Percentiles rank a stretch among this genome's conserved stretches.
Conservation (phyloP, 2,113 vertebrate species). For the Coreoperca whiteheadi region DNA sequence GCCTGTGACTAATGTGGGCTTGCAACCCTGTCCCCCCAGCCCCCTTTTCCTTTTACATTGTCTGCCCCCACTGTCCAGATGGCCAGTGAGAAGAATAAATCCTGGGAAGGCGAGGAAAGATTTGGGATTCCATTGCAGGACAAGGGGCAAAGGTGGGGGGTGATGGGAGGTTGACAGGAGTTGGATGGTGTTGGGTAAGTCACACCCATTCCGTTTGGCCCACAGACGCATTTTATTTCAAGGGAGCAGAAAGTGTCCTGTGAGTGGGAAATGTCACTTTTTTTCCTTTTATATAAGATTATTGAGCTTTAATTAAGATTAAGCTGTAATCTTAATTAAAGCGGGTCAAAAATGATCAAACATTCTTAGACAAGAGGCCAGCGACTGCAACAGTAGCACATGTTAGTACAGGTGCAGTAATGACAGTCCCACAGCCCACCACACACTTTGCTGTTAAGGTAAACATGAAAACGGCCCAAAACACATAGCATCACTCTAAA, state of each 20-base stretch:
- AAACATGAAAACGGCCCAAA: background rate
- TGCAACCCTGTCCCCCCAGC: constrained; percentile 53
- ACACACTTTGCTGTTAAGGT: background rate
- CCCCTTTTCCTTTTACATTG: constrained; percentile 72
- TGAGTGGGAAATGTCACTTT: constrained; percentile 1
- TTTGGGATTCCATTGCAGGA: constrained; percentile 77
- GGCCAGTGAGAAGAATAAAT: constrained; percentile 76
- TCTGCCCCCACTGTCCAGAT: constrained; percentile 80
- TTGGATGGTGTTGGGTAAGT: constrained; percentile 35
- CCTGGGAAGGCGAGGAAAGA: constrained; percentile 69
- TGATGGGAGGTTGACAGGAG: constrained; percentile 40
- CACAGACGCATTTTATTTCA: constrained; percentile 7
- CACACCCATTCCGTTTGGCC: constrained; percentile 16
- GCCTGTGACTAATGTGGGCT: constrained; percentile 90
- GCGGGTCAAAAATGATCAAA: background rate
- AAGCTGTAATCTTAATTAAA: background rate
- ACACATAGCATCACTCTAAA: background rate
- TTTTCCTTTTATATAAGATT: background rate
- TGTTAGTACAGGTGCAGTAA: background rate
- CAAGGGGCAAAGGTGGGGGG: constrained; percentile 49
- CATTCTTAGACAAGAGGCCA: background rate
- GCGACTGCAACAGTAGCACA: background rate
- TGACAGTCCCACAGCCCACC: too few species aligned
- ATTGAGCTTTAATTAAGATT: background rate
- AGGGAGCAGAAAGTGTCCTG: background rate